Conservation (phyloP, 2,888 invertebrate species). For the Cataglyphis livida region DNA sequence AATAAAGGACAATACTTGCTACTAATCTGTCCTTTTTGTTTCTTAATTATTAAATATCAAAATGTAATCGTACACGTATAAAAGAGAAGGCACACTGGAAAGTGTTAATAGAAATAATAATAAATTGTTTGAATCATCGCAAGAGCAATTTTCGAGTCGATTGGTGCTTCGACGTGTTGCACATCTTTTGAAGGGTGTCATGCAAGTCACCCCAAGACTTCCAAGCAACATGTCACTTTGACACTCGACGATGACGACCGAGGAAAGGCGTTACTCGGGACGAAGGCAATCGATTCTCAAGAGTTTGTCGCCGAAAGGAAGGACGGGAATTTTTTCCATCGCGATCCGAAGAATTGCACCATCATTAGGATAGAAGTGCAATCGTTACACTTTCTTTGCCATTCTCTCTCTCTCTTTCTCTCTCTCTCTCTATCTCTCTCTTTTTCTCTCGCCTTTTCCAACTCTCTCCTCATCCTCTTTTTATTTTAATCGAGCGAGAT, state of each 20-base stretch:
- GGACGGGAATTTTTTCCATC: slow-evolving; percentile 43
- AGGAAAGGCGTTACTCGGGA: slow-evolving; percentile 15
- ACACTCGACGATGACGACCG: slow-evolving; percentile 1
- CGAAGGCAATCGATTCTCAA: slow-evolving; percentile 35
- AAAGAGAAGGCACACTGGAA: neutral
- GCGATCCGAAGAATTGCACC: slow-evolving; percentile 61
- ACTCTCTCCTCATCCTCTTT: slow-evolving; percentile 31
- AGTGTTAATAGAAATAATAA: neutral
- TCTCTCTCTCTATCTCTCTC: neutral
- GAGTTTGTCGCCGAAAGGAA: slow-evolving; percentile 46
- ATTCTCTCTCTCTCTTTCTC: neutral
- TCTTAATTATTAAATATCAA: neutral
- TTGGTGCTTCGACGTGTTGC: neutral
- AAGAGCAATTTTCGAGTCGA: slow-evolving; percentile 36
- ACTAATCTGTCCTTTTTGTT: neutral
- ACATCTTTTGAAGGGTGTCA: slow-evolving; percentile 1
- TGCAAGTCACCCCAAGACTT: slow-evolving; percentile 30
- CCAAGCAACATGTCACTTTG: slow-evolving; percentile 32
- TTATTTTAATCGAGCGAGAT: slow-evolving; percentile 70
- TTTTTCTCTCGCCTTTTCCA: neutral
- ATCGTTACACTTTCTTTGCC: slow-evolving; percentile 74
- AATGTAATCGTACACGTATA: neutral
- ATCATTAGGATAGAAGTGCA: slow-evolving; percentile 69
- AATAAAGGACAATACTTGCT: neutral
- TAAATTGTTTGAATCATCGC: slow-evolving; percentile 1